Evolutionary conservation across 2,113 vertebrate genomes (phyloP), one percentile per base, ranked within the genome.

Genomic region (Eretmodus cyanostictus): DNA sequence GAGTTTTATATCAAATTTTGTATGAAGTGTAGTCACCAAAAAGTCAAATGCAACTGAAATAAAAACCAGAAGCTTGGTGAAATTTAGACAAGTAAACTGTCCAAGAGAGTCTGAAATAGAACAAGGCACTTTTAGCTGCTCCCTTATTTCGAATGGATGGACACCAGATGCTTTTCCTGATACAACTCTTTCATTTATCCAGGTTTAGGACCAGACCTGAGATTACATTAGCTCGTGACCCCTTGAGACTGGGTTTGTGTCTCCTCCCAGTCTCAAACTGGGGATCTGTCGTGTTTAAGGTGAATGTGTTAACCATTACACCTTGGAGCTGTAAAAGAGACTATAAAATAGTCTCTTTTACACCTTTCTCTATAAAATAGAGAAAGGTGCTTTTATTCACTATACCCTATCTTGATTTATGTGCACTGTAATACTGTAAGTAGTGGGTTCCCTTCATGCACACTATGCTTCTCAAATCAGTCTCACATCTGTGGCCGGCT

Each of bases 401-500:
- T 22, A 4, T 45, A 53, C 42, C 22, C 57, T 10, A 14, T 29
- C 49, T 42, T 90, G 89, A 91, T 85, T 91, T 68, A 91, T 90
- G 86, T 84, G 9, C 51, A 45, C 51, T 80, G 42, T 79, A 80
- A 90, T 80, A 31, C 6, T 63, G 59, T 66, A 42, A 92, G 45
- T 63, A 61, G 80, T 66, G 86, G 84, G 73, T 82, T 79, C 82
- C 82, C 79, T 85, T 82, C 91, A 4, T 83, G 86, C 85, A 80
- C 90, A 49, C 88, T 82, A 83, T 88, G 84, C 85, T 93, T 91
- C 93, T 91, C 89, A 91, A 80, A 90, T 87, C 90, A 45, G 86
- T 86, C 86, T 91, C 83, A 87, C 38, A 84, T 88, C 86, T 93
- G 87, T 90, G 89, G 90, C 84, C 24, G 1, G 66, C 86, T 92